Percentiles rank a stretch among this genome's conserved stretches.
Conservation (phyloP, 1,140 invertebrate genomes). For the Drosophila asahinai region DNA sequence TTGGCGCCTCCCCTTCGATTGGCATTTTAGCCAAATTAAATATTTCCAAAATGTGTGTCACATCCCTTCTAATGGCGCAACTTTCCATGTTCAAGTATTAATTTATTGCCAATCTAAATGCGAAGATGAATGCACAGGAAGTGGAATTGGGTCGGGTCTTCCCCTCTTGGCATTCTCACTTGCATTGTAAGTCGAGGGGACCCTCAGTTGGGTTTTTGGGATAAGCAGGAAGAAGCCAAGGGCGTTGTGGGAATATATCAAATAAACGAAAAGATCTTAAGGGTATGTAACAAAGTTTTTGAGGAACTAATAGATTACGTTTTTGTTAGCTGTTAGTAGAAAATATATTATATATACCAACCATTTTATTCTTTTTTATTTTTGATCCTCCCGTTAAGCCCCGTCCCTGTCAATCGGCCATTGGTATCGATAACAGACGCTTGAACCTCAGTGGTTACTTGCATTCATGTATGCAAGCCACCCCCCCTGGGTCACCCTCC, state of each 20-base stretch:
- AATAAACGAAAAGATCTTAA: background rate
- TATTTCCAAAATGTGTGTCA: constrained; percentile 48
- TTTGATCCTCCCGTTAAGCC: constrained; percentile 20
- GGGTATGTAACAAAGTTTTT: background rate
- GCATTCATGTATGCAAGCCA: constrained; percentile 30
- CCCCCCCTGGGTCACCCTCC: background rate
- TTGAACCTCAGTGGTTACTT: constrained; percentile 27
- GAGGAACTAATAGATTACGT: no score
- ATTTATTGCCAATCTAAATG: constrained; percentile 62
- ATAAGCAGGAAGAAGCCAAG: background rate
- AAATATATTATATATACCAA: background rate
- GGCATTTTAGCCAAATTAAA: constrained; percentile 68
- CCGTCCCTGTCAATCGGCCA: constrained; percentile 46
- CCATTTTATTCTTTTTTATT: background rate
- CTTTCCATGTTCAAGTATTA: constrained; percentile 53
- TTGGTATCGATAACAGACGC: constrained; percentile 52
- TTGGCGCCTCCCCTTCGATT: constrained; percentile 18
- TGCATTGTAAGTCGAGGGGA: constrained; percentile 47
- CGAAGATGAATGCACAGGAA: constrained; percentile 39
- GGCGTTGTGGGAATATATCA: background rate
- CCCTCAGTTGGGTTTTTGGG: constrained; percentile 2
- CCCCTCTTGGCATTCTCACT: constrained; percentile 38
- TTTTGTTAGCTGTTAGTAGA: no score
- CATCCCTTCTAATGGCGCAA: constrained; percentile 29
- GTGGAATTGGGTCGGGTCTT: constrained; percentile 5